Base-by-base conservation (phyloP, 2,888 invertebrate genomes). In the Caenorhabditis wallacei region DNA sequence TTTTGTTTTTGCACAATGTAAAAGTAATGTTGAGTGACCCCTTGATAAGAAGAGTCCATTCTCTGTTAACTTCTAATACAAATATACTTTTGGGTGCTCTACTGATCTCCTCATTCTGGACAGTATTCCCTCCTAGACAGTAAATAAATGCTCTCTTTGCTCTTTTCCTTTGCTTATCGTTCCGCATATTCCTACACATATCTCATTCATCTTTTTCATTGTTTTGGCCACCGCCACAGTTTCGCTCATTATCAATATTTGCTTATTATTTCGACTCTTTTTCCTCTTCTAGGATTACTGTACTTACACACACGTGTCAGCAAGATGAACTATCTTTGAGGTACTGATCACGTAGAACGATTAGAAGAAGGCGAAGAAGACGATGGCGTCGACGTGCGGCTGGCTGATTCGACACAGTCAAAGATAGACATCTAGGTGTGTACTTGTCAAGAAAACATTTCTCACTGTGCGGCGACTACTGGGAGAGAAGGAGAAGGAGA, bases 371-470 rank as follows among this genome's bases (percentile, higher is more conserved):
- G 24, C 11, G 24, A 18, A 16, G 35, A 35, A 24, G 66, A 46
- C 24, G 30, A 46, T 22, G 24, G 24, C 8, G 57, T 46, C 40
- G 43, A 72, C 72, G 72, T 72, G 72, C 72, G 72, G 53, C 74
- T 74, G 63, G 56, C 20, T 63, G 56, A 63, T 63, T 74, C 63
- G 72, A 54, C 72, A 74, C 64, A 54, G 64, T 54, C 63, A 53
- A 20, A 75, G 74, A 75, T 75, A 75, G 75, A 51, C 35, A 75
- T 75, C 75, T 66, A 56, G 30, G 63, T 69, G 70, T 70, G 78
- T 78, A 78, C 78, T 78, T 78, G 78, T 70, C 78, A 63, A 63
- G 69, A 61, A 70, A 78, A 70, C 66, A 66, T 75, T 75, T 57
- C 37, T 59, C 66, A 53, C 63, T 30, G 30, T 57, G 56, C 13